Base-by-base conservation (phyloP, 2,797 vertebrate species). In the Myotis findleyi region DNA sequence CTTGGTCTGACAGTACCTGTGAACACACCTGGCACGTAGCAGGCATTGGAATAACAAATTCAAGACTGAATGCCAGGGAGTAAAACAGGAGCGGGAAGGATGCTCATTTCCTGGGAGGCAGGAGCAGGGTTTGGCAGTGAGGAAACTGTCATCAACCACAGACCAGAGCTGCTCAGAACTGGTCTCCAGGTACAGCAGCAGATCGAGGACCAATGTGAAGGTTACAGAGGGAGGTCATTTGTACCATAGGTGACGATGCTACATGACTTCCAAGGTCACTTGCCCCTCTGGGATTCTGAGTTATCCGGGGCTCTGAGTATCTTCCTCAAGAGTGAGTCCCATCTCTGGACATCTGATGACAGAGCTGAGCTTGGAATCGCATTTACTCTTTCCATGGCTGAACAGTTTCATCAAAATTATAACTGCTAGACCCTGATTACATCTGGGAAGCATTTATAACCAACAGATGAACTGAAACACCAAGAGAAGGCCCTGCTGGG, bases 381-480 rank as follows among this genome's bases (percentile, higher is more conserved):
- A 94, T 95, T 76, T 90, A 79, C 73, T 76, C 66, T 72, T 84
- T 89, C 62, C 25, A 30, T 36, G 76, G 87, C 44, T 79, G 20
- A 95, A 93, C 3, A 92, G 25, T 92, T 88, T 81, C 79, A 90
- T 96, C 87, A 95, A 80, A 96, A 90, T 81, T 93, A 76, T 51
- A 76, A 76, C 30, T 55, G 73, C 73, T 23, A 68, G 53, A 72
- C 92, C 27, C 47, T 91, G 81, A 89, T 89, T 77, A 38, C 44
- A 66, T 66, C 49, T 85, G 95, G 85, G 88, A 94, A 90, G 27
- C 85, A 96, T 84, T 96, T 95, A 92, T 38, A 90, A 89, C 75
- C 18, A 71, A 89, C 7, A 44, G 73, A 80, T 44, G 53, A 97
- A 94, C 9, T 71, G 85, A 96, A 96, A 73, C 25, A 80, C 47